Conservation (phyloP, 2,888 invertebrate species). For the Tromatobia lineatoria region DNA sequence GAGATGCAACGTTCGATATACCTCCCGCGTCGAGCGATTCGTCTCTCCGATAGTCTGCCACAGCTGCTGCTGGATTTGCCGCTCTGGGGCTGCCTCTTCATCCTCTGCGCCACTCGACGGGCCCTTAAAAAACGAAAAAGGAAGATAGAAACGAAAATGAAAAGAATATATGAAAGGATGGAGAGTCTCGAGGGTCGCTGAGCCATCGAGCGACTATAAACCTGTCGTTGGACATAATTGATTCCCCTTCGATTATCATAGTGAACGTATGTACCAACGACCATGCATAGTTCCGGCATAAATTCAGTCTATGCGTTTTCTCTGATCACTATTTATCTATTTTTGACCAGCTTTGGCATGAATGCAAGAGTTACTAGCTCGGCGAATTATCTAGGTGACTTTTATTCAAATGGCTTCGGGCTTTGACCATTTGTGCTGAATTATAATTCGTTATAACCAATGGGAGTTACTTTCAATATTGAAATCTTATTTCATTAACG, state of each 20-base stretch:
- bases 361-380: background rate
- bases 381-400: background rate
- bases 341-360: slow-evolving; percentile 4
- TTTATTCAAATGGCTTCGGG: no score
- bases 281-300: background rate
- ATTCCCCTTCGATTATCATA: slow-evolving; percentile 60
- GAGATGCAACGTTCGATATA: slow-evolving; percentile 41
- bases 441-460: no score
- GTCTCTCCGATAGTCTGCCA: slow-evolving; percentile 50
- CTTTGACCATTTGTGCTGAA: no score
- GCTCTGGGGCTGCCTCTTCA: slow-evolving; percentile 44
- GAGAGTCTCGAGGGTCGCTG: slow-evolving; percentile 43
- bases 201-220: slow-evolving; percentile 40
- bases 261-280: background rate
- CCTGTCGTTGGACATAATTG: slow-evolving; percentile 61
- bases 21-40: slow-evolving; percentile 51
- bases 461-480: no score
- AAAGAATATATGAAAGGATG: slow-evolving; percentile 20
- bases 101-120: background rate
- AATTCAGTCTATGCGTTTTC: slow-evolving; percentile 7
- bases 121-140: slow-evolving; percentile 27
- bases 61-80: slow-evolving; percentile 31
- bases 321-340: slow-evolving; percentile 19
- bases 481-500: no score
- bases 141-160: slow-evolving; percentile 22